phyloP scores from a whole-genome alignment of 2,888 invertebrate genomes.

The Orthonevra nobilis region DNA sequence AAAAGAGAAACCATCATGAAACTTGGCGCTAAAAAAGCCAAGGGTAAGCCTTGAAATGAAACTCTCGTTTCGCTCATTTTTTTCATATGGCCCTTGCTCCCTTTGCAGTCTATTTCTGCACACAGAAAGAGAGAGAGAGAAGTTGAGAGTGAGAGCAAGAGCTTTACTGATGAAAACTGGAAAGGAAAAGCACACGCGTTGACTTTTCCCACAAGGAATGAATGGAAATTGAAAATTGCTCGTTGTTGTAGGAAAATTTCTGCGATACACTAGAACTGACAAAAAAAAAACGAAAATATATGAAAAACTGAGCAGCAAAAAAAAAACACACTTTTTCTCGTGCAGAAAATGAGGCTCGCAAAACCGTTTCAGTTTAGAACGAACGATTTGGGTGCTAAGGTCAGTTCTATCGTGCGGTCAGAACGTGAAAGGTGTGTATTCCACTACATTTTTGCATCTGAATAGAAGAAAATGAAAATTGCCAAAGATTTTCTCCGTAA shows the following conservation, averaged over 20 bases:
- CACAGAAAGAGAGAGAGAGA: constrained; percentile 12
- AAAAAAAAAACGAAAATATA: constrained; percentile 13
- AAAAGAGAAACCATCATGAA: constrained; percentile 36
- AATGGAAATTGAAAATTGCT: constrained; percentile 61
- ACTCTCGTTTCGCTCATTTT: too few species aligned
- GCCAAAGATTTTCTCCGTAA: constrained; percentile 1
- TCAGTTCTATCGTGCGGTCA: constrained; percentile 73
- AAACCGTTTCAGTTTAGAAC: constrained; percentile 78
- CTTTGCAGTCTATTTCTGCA: constrained; percentile 29
- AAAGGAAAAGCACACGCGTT: constrained; percentile 59
- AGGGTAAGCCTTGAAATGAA: constrained; percentile 14
- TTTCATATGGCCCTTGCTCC: too few species aligned
- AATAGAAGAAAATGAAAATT: constrained; percentile 27
- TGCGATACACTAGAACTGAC: constrained; percentile 18
- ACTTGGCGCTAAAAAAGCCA: constrained; percentile 49
- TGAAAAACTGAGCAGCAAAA: too few species aligned
- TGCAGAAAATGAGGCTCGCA: constrained; percentile 71
- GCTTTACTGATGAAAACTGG: neutral
- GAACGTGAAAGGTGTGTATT: constrained; percentile 70
- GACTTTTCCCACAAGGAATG: constrained; percentile 52
- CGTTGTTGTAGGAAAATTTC: constrained; percentile 50
- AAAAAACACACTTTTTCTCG: constrained; percentile 32
- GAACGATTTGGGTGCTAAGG: constrained; percentile 78
- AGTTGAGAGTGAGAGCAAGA: neutral
- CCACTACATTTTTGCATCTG: constrained; percentile 18